Percentiles rank a stretch among this genome's conserved stretches.
These are phyloP conservation scores for Ploceus nigricollis DNA, from an alignment of 2,113 vertebrate species.

Conservation along the genomic window DNA sequence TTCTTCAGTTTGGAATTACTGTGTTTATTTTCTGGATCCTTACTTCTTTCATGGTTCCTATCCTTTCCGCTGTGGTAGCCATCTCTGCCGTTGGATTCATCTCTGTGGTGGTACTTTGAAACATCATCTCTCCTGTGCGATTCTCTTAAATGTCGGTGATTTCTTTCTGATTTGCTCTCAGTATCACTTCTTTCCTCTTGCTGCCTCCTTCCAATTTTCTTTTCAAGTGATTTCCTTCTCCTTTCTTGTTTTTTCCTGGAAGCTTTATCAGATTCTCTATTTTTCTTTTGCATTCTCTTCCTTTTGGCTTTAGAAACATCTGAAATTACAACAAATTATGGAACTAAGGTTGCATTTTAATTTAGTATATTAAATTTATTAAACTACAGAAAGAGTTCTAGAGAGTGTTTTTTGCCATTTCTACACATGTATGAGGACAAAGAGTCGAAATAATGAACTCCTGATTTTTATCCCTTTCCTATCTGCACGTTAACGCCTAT, in stretches of 20 bases:
- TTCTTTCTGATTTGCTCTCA: slow-evolving; percentile 63
- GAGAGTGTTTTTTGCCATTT: neutral
- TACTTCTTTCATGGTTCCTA: slow-evolving; percentile 52
- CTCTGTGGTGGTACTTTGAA: slow-evolving; percentile 50
- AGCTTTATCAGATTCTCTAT: slow-evolving; percentile 62
- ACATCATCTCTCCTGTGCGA: slow-evolving; percentile 44
- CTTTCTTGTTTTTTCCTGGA: slow-evolving; percentile 59
- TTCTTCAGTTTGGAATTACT: slow-evolving; percentile 61
- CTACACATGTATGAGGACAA: neutral
- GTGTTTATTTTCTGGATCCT: slow-evolving; percentile 57
- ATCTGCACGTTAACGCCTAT: neutral
- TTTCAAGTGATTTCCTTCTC: slow-evolving; percentile 63
- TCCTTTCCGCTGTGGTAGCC: slow-evolving; percentile 44
- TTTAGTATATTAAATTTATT: neutral
- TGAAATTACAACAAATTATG: slow-evolving; percentile 35
- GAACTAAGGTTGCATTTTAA: slow-evolving; percentile 4
- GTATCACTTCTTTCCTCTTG: slow-evolving; percentile 64
- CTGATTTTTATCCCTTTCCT: neutral
- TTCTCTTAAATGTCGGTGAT: slow-evolving; percentile 48
- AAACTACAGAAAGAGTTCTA: neutral
- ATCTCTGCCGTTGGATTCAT: slow-evolving; percentile 50
- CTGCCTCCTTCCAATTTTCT: slow-evolving; percentile 55
- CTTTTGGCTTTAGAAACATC: slow-evolving; percentile 67
- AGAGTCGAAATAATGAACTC: neutral
- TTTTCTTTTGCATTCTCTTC: slow-evolving; percentile 69